Percentiles rank a stretch among this genome's conserved stretches.
phyloP scores from a whole-genome alignment of 2,797 vertebrate species.

The Rallus crepitans region DNA sequence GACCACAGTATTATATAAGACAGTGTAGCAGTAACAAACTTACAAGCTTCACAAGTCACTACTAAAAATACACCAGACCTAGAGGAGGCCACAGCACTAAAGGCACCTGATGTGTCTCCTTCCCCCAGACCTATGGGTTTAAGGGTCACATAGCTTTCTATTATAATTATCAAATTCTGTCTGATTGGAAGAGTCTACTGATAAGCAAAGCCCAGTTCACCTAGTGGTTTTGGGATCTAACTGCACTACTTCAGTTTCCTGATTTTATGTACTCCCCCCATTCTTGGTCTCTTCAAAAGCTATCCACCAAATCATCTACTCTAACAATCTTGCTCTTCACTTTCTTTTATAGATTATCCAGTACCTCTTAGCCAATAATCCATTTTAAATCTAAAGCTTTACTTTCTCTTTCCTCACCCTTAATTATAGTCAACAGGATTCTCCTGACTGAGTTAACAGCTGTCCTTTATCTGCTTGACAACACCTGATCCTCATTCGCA shows the following conservation, averaged over 20 bases:
- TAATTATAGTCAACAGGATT: not conserved
- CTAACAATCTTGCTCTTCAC: not conserved
- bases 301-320: not conserved
- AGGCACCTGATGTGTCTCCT: not conserved
- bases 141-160: not conserved
- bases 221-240: not conserved
- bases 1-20: not conserved
- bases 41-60: not conserved
- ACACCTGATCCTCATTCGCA: not conserved
- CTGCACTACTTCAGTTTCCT: not conserved
- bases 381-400: slow-evolving; percentile 12
- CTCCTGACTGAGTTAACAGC: not conserved
- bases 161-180: not conserved
- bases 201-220: not conserved
- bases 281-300: not conserved
- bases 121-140: not conserved
- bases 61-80: not conserved
- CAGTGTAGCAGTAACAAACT: not conserved
- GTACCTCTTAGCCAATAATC: not conserved
- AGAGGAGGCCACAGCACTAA: not conserved
- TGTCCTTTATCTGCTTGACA: not conserved
- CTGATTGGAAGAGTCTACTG: not conserved
- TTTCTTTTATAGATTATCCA: not conserved
- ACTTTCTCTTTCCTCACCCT: not conserved
- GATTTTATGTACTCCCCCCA: not conserved